phyloP scores from a whole-genome alignment of 2,888 invertebrate genomes.

The Agrypnus murinus region DNA sequence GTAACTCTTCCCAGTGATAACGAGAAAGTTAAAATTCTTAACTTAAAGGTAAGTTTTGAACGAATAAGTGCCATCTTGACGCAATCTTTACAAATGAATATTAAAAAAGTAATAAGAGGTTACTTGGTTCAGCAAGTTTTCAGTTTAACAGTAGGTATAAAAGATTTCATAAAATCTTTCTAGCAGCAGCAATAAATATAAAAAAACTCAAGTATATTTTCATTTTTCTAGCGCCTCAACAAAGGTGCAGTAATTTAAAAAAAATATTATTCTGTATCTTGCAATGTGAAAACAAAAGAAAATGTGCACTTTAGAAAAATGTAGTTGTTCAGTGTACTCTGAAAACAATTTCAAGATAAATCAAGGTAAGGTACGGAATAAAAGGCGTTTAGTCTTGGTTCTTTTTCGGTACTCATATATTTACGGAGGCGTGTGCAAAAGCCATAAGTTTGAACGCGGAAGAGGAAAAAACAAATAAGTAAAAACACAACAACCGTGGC shows the following conservation, averaged over 20 bases:
- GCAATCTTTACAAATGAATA: too few relatives aligned
- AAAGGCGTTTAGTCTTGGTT: conserved; percentile 43
- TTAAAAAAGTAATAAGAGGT: too few relatives aligned
- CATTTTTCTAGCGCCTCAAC: not conserved
- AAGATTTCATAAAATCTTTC: too few relatives aligned
- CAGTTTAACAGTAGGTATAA: too few relatives aligned
- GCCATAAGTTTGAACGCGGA: conserved; percentile 61
- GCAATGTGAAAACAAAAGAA: not conserved
- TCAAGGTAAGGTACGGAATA: conserved; percentile 47
- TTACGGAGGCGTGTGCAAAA: conserved; percentile 61
- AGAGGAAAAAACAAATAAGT: conserved; percentile 63
- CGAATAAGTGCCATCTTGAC: too few relatives aligned
- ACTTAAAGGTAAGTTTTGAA: too few relatives aligned
- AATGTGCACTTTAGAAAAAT: not conserved
- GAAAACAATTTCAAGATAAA: conserved; percentile 49
- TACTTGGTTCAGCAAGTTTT: too few relatives aligned
- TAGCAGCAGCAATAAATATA: too few relatives aligned
- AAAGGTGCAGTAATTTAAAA: conserved; percentile 2
- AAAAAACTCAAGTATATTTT: too few relatives aligned
- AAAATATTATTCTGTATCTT: conserved; percentile 8
- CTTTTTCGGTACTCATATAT: conserved; percentile 49
- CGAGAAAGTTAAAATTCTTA: too few relatives aligned
- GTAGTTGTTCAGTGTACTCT: conserved; percentile 1
- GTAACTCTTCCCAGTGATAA: too few relatives aligned
- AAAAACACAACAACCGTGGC: conserved; percentile 59